Conservation (phyloP, 2,888 invertebrate genomes). For the Eucera pruinosa region DNA sequence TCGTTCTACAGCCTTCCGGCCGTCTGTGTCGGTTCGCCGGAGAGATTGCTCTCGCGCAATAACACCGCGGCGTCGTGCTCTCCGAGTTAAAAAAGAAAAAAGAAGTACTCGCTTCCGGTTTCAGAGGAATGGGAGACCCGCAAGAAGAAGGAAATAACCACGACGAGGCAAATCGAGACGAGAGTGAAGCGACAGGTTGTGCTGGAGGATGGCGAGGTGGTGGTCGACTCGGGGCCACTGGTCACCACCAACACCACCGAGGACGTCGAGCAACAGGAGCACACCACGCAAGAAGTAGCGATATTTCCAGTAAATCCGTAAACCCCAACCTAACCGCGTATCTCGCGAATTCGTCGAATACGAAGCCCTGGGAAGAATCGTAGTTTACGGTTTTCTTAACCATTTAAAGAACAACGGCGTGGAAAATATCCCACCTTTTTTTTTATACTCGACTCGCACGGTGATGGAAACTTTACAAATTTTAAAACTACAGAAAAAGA, state of each 20-base stretch:
- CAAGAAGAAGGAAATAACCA: conserved; percentile 95
- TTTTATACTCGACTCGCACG: too few species aligned
- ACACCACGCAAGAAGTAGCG: conserved; percentile 91
- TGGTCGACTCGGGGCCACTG: conserved; percentile 95
- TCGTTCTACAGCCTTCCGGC: neutral
- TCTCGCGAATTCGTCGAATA: too few species aligned
- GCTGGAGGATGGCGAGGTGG: conserved; percentile 95
- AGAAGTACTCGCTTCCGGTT: conserved; percentile 72
- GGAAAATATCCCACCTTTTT: too few species aligned
- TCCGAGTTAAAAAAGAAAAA: conserved; percentile 34
- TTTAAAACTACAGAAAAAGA: too few species aligned
- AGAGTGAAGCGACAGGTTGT: conserved; percentile 95
- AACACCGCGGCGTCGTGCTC: conserved; percentile 26
- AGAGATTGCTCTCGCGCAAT: conserved; percentile 56
- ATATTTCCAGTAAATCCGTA: conserved; percentile 4
- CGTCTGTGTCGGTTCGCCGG: conserved; percentile 23
- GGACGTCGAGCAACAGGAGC: conserved; percentile 95
- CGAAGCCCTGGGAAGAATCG: too few species aligned
- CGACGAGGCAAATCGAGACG: conserved; percentile 95
- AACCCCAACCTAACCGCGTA: too few species aligned
- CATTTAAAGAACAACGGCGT: too few species aligned
- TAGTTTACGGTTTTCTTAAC: too few species aligned
- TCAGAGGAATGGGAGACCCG: conserved; percentile 97
- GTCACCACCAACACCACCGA: conserved; percentile 96
- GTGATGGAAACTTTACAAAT: too few species aligned